Conservation (phyloP, 1,140 invertebrate species). For the Berghia stephanieae region DNA sequence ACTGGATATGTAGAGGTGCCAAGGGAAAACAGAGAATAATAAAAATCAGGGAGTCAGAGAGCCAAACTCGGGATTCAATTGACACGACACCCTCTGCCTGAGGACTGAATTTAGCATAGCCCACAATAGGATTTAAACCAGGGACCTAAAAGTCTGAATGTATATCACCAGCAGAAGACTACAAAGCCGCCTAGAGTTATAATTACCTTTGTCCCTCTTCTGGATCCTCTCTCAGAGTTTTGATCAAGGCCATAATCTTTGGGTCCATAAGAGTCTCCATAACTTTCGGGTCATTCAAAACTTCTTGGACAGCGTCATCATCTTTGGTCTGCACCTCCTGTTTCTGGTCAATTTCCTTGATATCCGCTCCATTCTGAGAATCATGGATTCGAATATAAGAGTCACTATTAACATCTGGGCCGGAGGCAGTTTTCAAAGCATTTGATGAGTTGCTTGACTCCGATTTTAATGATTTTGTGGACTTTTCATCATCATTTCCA, state of each 20-base stretch:
- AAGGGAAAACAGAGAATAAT: no score
- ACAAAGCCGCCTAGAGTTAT: neutral
- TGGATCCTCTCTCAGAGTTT: slow-evolving; percentile 46
- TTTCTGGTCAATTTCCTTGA: no score
- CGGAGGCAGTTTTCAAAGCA: neutral
- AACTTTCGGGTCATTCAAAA: slow-evolving; percentile 48
- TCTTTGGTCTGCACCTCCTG: neutral
- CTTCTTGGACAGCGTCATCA: slow-evolving; percentile 39
- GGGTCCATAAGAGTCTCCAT: slow-evolving; percentile 50
- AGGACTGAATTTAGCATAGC: no score
- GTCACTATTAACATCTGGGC: neutral
- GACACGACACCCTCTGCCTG: no score
- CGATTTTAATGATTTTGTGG: neutral
- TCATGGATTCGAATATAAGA: neutral
- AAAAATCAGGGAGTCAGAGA: no score
- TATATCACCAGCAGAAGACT: no score
- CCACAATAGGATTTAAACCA: no score
- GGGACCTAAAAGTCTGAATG: no score
- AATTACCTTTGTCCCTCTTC: slow-evolving; percentile 52
- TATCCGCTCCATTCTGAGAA: slow-evolving; percentile 30
- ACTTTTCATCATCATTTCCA: neutral
- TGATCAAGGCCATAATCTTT: slow-evolving; percentile 48
- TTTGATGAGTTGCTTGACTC: neutral
- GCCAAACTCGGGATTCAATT: no score
- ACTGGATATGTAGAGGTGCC: no score